Base-by-base conservation (phyloP, 2,797 vertebrate species). In the Hydrocynus forskahlii region DNA sequence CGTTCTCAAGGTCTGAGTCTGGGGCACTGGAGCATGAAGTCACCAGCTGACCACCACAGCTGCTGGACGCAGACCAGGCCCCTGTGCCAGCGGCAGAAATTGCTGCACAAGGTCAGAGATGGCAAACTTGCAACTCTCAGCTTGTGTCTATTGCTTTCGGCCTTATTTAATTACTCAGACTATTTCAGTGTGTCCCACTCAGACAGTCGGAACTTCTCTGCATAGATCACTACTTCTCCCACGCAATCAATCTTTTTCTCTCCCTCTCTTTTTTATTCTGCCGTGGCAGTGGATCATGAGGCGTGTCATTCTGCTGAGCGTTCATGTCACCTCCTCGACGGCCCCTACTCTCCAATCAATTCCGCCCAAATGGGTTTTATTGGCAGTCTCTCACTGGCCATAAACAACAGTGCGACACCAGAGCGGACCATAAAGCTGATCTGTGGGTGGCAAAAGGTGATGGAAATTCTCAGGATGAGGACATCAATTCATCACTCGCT, bases 1-100 rank as follows among this genome's bases (percentile, higher is more conserved):
- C 85, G 87, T 86, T 87, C 88, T 88, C 87, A 85, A 88, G 84
- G 81, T 78, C 66, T 83, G 78, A 84, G 84, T 81, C 86, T 76
- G 54, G 85, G 64, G 81, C 80, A 38, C 78, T 83, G 86, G 82
- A 90, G 89, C 90, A 88, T 86, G 83, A 88, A 91, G 89, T 87
- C 87, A 86, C 85, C 13, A 86, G 87, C 75, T 72, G 89, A 88
- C 89, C 86, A 89, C 87, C 90, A 89, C 86, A 89, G 84, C 89
- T 90, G 91, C 88, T 87, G 86, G 83, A 78, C 3, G 55, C 57
- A 82, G 88, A 83, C 87, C 86, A 87, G 83, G 84, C 88, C 90
- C 89, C 85, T 78, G 1, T 63, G 69, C 59, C 78, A 79, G 59
- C 29, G 75, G 73, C 80, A 75, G 40, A 67, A 25, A 45, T 48